These are phyloP conservation scores for Dasyornis broadbenti DNA, from an alignment of 2,113 vertebrate species.

Conservation along the genomic window DNA sequence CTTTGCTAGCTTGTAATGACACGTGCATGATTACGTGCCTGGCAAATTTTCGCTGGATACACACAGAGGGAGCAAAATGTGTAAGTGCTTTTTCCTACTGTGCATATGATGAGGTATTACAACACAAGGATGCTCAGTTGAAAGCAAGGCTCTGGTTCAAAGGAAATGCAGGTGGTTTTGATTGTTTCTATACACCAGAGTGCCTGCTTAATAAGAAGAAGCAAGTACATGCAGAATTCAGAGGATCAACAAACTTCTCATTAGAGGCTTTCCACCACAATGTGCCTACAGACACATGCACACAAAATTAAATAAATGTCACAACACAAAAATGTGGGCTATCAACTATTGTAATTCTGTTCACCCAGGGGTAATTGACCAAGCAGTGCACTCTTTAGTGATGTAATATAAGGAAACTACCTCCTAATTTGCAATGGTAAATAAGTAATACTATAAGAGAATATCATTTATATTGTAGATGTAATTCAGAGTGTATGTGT, in stretches of 20 bases:
- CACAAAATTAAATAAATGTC: conserved; percentile 38
- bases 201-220: conserved; percentile 48
- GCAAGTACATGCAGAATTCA: conserved; percentile 36
- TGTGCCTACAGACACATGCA: conserved; percentile 10
- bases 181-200: conserved; percentile 40
- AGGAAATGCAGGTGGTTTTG: conserved; percentile 54
- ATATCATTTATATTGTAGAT: background rate
- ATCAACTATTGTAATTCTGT: background rate
- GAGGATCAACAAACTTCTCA: conserved; percentile 49
- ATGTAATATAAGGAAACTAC: background rate
- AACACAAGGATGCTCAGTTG: conserved; percentile 17
- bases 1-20: conserved; percentile 23
- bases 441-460: background rate
- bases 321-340: conserved; percentile 27
- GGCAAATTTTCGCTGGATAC: conserved; percentile 39
- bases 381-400: background rate
- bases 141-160: conserved; percentile 49
- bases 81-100: conserved; percentile 46
- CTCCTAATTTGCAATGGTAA: background rate
- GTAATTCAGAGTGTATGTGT: background rate
- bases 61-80: conserved; percentile 41
- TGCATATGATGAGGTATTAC: conserved; percentile 54
- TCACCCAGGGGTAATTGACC: conserved; percentile 1
- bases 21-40: conserved; percentile 33
- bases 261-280: conserved; percentile 25